phyloP scores from a whole-genome alignment of 2,797 vertebrate genomes.

The Euthynnus affinis region DNA sequence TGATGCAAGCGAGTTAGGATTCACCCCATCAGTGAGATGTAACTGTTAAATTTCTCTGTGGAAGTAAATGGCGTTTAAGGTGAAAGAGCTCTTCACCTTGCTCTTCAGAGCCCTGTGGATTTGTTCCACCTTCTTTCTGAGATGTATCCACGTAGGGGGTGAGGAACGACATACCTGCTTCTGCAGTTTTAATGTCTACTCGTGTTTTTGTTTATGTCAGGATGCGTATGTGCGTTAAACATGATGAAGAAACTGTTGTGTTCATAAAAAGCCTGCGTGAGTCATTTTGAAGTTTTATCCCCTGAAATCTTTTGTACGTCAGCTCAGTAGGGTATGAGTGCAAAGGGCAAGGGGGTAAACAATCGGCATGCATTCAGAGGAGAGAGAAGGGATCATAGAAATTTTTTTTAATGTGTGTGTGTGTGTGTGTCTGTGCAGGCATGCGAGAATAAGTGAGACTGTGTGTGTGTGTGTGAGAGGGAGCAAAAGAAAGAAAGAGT shows the following conservation, averaged over 20 bases:
- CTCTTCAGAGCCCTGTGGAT: slow-evolving; percentile 36
- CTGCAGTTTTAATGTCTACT: slow-evolving; percentile 75
- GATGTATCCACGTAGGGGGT: slow-evolving; percentile 67
- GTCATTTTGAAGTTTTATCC: slow-evolving; percentile 50
- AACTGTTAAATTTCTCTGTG: slow-evolving; percentile 30
- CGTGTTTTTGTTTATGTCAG: slow-evolving; percentile 44
- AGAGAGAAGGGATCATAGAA: slow-evolving; percentile 30
- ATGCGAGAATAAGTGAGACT: neutral
- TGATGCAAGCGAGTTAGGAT: slow-evolving; percentile 8
- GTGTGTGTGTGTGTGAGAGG: slow-evolving; percentile 23
- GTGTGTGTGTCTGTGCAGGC: slow-evolving; percentile 21
- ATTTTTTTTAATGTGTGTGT: slow-evolving; percentile 9
- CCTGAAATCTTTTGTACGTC: slow-evolving; percentile 37
- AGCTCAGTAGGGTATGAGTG: slow-evolving; percentile 33
- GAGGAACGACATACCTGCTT: slow-evolving; percentile 59
- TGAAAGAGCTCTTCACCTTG: slow-evolving; percentile 48
- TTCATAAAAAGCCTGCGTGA: slow-evolving; percentile 45
- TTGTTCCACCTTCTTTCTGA: slow-evolving; percentile 48
- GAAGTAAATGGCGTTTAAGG: slow-evolving; percentile 50
- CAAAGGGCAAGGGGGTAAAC: slow-evolving; percentile 55
- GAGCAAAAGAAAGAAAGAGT: slow-evolving; percentile 55
- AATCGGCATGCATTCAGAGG: slow-evolving; percentile 32
- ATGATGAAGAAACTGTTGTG: slow-evolving; percentile 24
- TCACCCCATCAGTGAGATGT: slow-evolving; percentile 31
- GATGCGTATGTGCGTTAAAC: slow-evolving; percentile 29